These are phyloP conservation scores for Nomada fucata DNA, from an alignment of 2,888 invertebrate species.

Conservation along the genomic window DNA sequence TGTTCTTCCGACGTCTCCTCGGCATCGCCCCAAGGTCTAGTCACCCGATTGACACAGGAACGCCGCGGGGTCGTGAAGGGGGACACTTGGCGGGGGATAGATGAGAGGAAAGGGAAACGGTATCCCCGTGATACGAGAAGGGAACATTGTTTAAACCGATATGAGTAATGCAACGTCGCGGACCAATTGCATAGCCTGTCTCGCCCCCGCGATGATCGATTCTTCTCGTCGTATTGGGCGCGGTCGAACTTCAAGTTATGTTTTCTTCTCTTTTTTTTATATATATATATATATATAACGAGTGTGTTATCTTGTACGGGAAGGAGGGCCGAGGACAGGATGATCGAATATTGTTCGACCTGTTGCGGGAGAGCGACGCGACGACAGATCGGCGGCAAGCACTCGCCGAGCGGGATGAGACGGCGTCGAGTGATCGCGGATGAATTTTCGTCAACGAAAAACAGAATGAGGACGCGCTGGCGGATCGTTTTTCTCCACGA, in stretches of 20 bases:
- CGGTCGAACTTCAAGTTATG: constrained; percentile 4
- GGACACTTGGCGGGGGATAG: neutral
- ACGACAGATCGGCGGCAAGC: constrained; percentile 41
- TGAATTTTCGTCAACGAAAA: neutral
- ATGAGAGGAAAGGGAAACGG: neutral
- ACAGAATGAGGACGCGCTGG: constrained; percentile 1
- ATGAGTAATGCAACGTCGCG: constrained; percentile 39
- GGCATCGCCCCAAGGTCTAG: constrained; percentile 42
- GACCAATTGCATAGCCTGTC: constrained; percentile 66
- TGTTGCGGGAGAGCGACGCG: constrained; percentile 30
- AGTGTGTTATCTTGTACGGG: constrained; percentile 1
- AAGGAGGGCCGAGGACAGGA: constrained; percentile 8
- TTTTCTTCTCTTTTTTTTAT: constrained; percentile 22
- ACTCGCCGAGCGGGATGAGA: constrained; percentile 38
- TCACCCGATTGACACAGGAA: constrained; percentile 9
- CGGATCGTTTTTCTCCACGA: neutral
- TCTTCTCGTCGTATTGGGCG: constrained; percentile 14
- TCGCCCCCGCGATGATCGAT: constrained; percentile 66
- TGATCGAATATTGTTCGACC: neutral
- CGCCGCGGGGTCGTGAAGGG: too few species aligned
- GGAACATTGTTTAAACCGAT: too few species aligned
- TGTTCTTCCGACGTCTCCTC: constrained; percentile 15
- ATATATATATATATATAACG: constrained; percentile 3
- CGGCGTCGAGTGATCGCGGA: constrained; percentile 42
- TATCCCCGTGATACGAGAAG: neutral